phyloP scores from a whole-genome alignment of 2,888 invertebrate genomes.

The Mayetiola destructor region DNA sequence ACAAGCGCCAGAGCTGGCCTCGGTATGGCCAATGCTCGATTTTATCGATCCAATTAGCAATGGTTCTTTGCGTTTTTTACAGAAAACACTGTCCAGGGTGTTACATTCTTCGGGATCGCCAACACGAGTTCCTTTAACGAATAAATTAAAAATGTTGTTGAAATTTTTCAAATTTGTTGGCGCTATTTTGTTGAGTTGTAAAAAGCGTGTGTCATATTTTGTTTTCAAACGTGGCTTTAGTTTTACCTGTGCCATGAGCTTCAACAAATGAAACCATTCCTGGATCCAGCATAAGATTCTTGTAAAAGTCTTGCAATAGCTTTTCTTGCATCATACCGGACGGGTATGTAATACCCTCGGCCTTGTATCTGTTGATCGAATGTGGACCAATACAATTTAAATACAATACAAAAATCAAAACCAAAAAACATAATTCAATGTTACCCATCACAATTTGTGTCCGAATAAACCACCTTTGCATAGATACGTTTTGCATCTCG shows the following conservation, averaged over 20 bases:
- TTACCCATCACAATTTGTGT: slow-evolving; percentile 58
- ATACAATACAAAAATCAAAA: background rate
- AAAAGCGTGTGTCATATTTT: background rate
- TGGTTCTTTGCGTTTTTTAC: slow-evolving; percentile 56
- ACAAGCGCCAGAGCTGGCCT: slow-evolving; percentile 71
- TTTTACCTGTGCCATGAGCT: slow-evolving; percentile 67
- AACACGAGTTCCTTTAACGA: slow-evolving; percentile 44
- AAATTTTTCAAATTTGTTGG: background rate
- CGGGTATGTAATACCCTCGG: slow-evolving; percentile 53
- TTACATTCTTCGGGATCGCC: slow-evolving; percentile 77
- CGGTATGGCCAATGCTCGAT: slow-evolving; percentile 87
- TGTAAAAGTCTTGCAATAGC: slow-evolving; percentile 47
- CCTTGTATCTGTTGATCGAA: slow-evolving; percentile 45
- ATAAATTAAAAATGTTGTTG: background rate
- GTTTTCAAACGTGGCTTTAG: too few relatives aligned
- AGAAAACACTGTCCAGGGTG: slow-evolving; percentile 67
- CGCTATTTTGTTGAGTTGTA: background rate
- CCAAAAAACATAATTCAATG: background rate
- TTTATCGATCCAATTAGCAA: slow-evolving; percentile 81
- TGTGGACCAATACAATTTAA: background rate
- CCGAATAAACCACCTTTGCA: slow-evolving; percentile 57
- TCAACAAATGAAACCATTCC: slow-evolving; percentile 61
- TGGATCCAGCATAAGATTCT: slow-evolving; percentile 56
- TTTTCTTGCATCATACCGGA: slow-evolving; percentile 48
- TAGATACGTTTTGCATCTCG: slow-evolving; percentile 51